Evolutionary conservation across 1,140 invertebrate species (phyloP).

Genomic region (Neuroterus valhalla): DNA sequence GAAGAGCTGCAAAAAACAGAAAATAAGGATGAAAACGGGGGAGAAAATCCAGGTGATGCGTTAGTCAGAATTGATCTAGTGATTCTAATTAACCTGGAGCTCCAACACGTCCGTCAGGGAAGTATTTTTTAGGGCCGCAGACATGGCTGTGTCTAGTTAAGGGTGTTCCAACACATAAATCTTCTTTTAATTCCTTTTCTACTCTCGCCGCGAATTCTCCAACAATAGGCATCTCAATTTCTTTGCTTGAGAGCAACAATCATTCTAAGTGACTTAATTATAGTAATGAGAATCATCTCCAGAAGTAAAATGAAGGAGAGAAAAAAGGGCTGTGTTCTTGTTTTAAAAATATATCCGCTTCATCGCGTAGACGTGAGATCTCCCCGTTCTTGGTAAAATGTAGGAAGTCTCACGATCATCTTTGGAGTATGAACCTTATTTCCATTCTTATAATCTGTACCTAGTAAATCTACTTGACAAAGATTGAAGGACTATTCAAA

Average conservation of each 20-base stretch:
- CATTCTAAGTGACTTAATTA: no score
- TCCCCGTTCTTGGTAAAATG: no score
- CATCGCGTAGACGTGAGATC: no score
- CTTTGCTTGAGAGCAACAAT: background rate
- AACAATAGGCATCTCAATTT: background rate
- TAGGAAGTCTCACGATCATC: no score
- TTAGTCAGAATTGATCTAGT: conserved; percentile 8
- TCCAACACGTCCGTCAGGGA: conserved; percentile 18
- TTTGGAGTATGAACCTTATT: no score
- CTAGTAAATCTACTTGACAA: no score
- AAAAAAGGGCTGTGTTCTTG: no score
- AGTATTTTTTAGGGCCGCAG: conserved; percentile 27
- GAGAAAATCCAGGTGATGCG: conserved; percentile 6
- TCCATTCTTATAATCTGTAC: no score
- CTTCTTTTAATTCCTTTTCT: conserved; percentile 5
- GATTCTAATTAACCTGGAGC: conserved; percentile 18
- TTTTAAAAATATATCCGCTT: no score
- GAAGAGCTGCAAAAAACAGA: background rate
- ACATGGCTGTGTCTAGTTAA: conserved; percentile 27
- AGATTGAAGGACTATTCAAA: no score
- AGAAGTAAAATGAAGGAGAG: no score
- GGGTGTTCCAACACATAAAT: conserved; percentile 9
- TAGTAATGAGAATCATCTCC: no score
- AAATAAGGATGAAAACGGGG: background rate
- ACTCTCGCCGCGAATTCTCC: conserved; percentile 16